A percentile compares a stretch with the other conserved stretches of the same genome.
Conservation (phyloP, 2,888 invertebrate genomes). For the Xestia c-nigrum region DNA sequence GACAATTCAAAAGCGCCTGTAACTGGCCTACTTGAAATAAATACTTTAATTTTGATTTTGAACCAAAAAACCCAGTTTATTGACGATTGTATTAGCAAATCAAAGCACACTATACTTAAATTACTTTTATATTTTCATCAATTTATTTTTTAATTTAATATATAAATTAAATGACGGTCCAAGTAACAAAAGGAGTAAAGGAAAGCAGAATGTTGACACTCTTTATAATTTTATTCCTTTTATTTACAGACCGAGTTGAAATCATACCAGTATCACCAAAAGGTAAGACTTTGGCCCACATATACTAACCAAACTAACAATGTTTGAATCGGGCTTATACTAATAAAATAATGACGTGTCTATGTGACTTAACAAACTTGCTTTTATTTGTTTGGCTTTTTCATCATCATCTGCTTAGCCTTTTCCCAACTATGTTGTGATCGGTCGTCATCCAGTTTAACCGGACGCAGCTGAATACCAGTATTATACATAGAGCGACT, state of each 20-base stretch:
- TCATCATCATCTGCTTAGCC: too few relatives aligned
- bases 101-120: too few relatives aligned
- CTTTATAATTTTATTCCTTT: constrained; percentile 24
- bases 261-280: constrained; percentile 46
- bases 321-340: constrained; percentile 1
- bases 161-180: background rate
- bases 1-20: too few relatives aligned
- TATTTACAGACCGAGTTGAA: constrained; percentile 57
- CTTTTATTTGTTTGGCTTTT: background rate
- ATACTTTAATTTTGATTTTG: too few relatives aligned
- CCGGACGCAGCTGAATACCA: too few relatives aligned
- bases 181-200: background rate
- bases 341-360: background rate
- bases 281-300: constrained; percentile 45
- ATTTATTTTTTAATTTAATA: background rate
- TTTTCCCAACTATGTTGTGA: too few relatives aligned
- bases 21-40: too few relatives aligned
- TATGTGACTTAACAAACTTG: background rate
- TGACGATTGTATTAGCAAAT: background rate
- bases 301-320: constrained; percentile 44
- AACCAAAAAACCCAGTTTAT: background rate
- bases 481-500: too few relatives aligned
- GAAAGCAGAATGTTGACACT: background rate
- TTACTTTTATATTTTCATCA: background rate
- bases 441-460: too few relatives aligned